Evolutionary conservation across 2,113 vertebrate species (phyloP).

Genomic region (Vulpes vulpes): DNA sequence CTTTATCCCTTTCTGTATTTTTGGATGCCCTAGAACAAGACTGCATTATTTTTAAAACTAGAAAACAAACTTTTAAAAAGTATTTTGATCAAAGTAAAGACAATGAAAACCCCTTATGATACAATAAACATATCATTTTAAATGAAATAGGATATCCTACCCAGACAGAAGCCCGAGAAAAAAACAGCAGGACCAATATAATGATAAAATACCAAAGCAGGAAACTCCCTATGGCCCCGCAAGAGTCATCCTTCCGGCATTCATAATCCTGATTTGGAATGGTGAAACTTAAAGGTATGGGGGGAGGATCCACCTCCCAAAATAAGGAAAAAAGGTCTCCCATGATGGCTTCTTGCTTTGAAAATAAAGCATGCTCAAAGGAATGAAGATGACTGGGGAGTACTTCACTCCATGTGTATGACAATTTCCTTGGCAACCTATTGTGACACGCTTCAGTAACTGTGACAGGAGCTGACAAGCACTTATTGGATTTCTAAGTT

Average conservation of each 20-base stretch:
- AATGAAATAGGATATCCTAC: constrained; percentile 65
- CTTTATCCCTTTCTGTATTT: constrained; percentile 41
- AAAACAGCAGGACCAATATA: constrained; percentile 59
- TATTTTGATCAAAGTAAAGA: constrained; percentile 22
- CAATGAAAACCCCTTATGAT: constrained; percentile 43
- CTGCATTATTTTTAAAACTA: constrained; percentile 40
- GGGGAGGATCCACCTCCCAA: constrained; percentile 59
- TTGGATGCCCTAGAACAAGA: neutral
- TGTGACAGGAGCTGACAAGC: constrained; percentile 3
- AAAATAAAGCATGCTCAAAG: neutral
- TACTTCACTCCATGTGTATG: neutral
- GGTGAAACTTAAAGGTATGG: neutral
- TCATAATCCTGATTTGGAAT: constrained; percentile 37
- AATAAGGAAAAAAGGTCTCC: constrained; percentile 66
- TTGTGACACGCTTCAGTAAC: constrained; percentile 54
- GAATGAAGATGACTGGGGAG: neutral
- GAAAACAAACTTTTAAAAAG: constrained; percentile 49
- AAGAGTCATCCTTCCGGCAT: constrained; percentile 70
- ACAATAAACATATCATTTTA: constrained; percentile 59
- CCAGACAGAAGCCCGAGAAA: constrained; percentile 53
- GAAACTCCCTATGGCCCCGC: constrained; percentile 61
- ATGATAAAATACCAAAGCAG: constrained; percentile 68
- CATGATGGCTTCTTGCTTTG: constrained; percentile 54
- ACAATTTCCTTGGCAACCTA: constrained; percentile 67
- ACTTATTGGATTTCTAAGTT: constrained; percentile 38